Conservation (phyloP, 2,113 vertebrate species). For the Lamprotornis superbus region DNA sequence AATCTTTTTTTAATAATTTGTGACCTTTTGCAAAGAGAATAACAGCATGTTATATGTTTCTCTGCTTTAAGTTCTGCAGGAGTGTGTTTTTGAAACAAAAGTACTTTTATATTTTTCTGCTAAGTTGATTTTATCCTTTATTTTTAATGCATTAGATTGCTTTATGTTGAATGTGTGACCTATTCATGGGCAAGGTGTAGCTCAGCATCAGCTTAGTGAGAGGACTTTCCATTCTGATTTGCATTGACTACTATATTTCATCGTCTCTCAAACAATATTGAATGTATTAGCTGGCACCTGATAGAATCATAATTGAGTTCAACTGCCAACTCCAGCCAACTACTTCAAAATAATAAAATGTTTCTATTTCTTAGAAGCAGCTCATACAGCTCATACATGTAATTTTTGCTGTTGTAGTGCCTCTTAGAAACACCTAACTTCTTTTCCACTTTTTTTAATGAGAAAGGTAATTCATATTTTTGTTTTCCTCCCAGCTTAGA, state of each 20-base stretch:
- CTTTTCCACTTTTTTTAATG: not conserved
- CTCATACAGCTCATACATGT: not conserved
- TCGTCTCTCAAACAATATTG: not conserved
- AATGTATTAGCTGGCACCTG: not conserved
- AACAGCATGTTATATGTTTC: not conserved
- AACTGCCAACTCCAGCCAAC: not conserved
- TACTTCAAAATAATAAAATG: not conserved
- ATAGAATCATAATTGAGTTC: conserved; percentile 21
- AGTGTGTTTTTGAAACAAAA: not conserved
- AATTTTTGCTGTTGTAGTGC: not conserved
- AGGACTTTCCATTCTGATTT: not conserved
- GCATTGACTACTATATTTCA: not conserved
- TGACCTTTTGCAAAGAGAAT: not conserved
- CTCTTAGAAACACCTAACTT: not conserved
- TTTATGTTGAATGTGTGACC: not conserved
- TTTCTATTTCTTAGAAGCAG: not conserved
- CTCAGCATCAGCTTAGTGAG: not conserved
- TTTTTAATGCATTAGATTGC: not conserved
- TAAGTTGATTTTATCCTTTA: not conserved
- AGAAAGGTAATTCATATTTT: not conserved
- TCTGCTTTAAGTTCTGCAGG: not conserved
- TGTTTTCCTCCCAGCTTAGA: not conserved
- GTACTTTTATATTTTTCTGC: not conserved
- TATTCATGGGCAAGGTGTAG: not conserved
- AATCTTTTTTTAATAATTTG: not conserved